Base-by-base conservation (phyloP, 2,113 vertebrate species). In the Oryzias celebensis region DNA sequence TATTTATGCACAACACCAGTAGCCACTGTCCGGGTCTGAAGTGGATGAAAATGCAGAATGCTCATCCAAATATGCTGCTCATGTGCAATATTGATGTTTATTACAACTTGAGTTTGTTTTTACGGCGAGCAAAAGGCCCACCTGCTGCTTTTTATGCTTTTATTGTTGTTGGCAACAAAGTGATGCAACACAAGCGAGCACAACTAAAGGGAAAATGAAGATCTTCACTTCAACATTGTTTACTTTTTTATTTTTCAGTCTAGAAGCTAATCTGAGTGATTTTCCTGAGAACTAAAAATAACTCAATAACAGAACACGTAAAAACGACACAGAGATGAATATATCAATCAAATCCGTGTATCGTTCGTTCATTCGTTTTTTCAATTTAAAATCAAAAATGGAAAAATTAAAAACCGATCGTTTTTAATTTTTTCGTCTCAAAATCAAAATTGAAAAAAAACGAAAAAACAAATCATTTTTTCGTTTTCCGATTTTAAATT, bases 1-100 rank as follows among this genome's bases (percentile, higher is more conserved):
- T 85, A 72, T 85, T 83, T 83, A 85, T 87, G 77, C 77, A 78
- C 58, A 68, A 67, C 59, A 65, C 68, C 77, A 59, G 62, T 76
- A 68, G 76, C 75, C 54, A 61, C 78, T n/a, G 74, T 65, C 70
- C 47, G 49, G 20, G 44, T 55, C 45, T 26, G 17, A 20, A 56
- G 51, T 71, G 52, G 50, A 53, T 57, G 67, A 16, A 62, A 17
- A 57, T 50, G 68, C 74, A 77, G 55, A 71, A 75, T 22, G 69
- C 74, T 81, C 36, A 26, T 87, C 81, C 76, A 77, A 83, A 85
- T 75, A 80, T 70, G 84, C 86, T 86, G 81, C 87, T 79, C 80
- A 41, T 51, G 83, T 82, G 83, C 83, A 87, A 89, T 84, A 83
- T 77, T 17, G 46, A 77, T 68, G 66, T 86, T 83, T 68, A 22